Percentiles rank a stretch among this genome's conserved stretches.
These are phyloP conservation scores for Ceryle rudis DNA, from an alignment of 2,797 vertebrate genomes.

Conservation along the genomic window DNA sequence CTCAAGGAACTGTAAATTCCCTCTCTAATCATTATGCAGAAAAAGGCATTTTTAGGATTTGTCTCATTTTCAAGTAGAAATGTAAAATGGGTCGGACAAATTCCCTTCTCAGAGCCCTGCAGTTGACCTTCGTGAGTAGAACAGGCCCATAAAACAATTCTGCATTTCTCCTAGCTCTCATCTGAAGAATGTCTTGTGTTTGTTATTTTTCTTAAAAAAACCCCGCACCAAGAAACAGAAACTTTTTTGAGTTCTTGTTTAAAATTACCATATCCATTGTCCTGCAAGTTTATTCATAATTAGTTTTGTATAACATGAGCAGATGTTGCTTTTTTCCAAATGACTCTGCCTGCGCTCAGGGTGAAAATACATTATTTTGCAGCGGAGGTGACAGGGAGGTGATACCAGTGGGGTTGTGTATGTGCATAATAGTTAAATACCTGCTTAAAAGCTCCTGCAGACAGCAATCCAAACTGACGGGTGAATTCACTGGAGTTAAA, in stretches of 20 bases:
- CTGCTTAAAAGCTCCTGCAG: not conserved
- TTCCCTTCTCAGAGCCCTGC: not conserved
- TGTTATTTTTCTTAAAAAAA: not conserved
- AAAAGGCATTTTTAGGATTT: not conserved
- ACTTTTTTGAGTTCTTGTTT: not conserved
- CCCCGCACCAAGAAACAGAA: rapidly evolving
- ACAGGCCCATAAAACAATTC: not conserved
- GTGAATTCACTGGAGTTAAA: not conserved
- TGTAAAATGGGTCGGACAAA: not conserved
- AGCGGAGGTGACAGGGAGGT: not conserved
- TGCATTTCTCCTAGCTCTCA: not conserved
- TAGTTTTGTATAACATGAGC: not conserved
- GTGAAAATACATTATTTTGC: not conserved
- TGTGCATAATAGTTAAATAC: not conserved
- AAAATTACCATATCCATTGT: not conserved
- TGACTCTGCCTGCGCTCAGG: not conserved
- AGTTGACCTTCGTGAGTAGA: not conserved
- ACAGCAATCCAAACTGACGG: not conserved
- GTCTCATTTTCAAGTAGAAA: not conserved
- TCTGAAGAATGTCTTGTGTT: not conserved
- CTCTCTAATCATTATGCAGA: not conserved
- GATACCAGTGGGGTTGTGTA: not conserved
- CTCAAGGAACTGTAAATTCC: not conserved
- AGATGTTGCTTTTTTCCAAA: not conserved
- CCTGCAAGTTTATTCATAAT: not conserved